Evolutionary conservation across 2,113 vertebrate genomes (phyloP), one percentile per base, ranked within the genome.

Genomic region (Tyto alba): DNA sequence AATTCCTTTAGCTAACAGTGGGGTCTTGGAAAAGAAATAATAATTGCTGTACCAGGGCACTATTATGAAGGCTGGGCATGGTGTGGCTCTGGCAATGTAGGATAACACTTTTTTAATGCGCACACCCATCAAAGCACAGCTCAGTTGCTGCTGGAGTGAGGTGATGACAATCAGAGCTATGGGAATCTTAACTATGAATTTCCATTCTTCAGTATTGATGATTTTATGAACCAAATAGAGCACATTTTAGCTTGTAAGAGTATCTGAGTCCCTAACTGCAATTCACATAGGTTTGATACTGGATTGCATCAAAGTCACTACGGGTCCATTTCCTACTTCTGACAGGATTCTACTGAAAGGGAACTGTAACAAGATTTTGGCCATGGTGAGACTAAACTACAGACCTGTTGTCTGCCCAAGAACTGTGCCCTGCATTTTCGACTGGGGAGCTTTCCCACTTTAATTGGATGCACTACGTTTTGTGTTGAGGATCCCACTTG

Each of bases 11-110:
- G 80, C 89, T 92, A 81, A n/a, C 79, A 87, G 73, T 93, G 23
- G 27, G 45, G 57, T 93, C 53, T 64, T 95, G 86, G 89, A 95
- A 92, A 89, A 82, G 63, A 91, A 92, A 85, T 81, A 90, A 40
- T 41, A 76, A 41, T 68, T 68, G 32, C 43, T 91, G 17, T 84
- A 87, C 36, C 43, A 60, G 30, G 52, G 25, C 40, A 36, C 57
- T 84, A 29, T 84, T 86, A 55, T 36, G 47, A 94, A 75, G 38
- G 4, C 55, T 75, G 56, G 20, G 14, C 56, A 82, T 64, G 20
- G 38, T 19, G 41, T 69, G 26, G 17, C 36, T 68, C 56, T 89
- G 38, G 34, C 30, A 50, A 13, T 25, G 8, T 38, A 69, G 40
- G 50, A 76, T 52, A 82, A 64, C 34, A 53, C 29, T 66, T 74